Conservation (phyloP, 2,113 vertebrate genomes). For the Periophthalmus modestus region DNA sequence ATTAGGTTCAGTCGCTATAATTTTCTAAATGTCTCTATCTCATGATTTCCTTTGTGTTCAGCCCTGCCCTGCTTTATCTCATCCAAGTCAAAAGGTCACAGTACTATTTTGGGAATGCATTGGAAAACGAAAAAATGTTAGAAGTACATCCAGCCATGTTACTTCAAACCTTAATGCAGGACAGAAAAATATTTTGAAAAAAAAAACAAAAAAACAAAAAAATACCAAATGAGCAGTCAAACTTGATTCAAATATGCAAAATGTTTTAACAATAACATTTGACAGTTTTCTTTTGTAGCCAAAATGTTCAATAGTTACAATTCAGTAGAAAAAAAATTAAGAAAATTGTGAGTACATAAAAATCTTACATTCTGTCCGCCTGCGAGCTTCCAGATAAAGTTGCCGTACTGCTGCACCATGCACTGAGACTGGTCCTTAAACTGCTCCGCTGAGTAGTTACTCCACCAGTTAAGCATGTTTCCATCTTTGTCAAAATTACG, state of each 20-base stretch:
- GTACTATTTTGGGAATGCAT: background rate
- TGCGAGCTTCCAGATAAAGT: constrained; percentile 92
- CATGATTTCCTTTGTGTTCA: background rate
- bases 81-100: background rate
- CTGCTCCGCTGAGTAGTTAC: constrained; percentile 88
- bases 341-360: background rate
- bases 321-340: background rate
- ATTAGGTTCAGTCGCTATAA: background rate
- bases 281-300: too few relatives aligned
- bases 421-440: constrained; percentile 91
- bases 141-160: too few relatives aligned
- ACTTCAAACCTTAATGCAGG: too few relatives aligned
- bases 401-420: constrained; percentile 91
- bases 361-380: constrained; percentile 84
- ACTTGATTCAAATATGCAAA: too few relatives aligned
- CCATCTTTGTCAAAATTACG: constrained; percentile 95
- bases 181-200: too few relatives aligned
- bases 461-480: constrained; percentile 98
- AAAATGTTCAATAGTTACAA: too few relatives aligned
- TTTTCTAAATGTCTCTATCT: background rate
- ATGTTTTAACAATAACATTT: too few relatives aligned
- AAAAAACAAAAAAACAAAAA: too few relatives aligned
- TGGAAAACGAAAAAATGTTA: too few relatives aligned
- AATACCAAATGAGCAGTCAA: too few relatives aligned
- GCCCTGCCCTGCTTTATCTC: background rate